phyloP scores from a whole-genome alignment of 1,140 invertebrate species.

The Neoseiulus cucumeris region DNA sequence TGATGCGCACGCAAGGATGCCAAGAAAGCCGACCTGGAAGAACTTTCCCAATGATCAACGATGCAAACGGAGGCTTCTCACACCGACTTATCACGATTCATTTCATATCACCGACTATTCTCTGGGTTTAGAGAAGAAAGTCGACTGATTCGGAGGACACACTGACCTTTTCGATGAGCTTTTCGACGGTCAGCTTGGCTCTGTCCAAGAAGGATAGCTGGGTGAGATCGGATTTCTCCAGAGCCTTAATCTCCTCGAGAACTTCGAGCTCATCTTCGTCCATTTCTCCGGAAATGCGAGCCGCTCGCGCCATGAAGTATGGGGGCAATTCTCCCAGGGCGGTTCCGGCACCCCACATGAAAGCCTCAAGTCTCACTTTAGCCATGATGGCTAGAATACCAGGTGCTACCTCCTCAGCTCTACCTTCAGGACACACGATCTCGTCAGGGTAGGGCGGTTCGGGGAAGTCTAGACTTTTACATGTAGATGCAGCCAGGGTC shows the following conservation, averaged over 20 bases:
- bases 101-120: neutral
- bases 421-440: constrained; percentile 49
- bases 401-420: constrained; percentile 32
- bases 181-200: constrained; percentile 67
- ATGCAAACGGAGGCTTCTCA: neutral
- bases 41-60: neutral
- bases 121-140: neutral
- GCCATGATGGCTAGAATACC: neutral
- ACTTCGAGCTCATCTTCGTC: constrained; percentile 52
- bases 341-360: constrained; percentile 92
- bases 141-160: neutral
- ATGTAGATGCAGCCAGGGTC: constrained; percentile 95
- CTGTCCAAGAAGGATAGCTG: constrained; percentile 42
- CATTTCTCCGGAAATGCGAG: constrained; percentile 11
- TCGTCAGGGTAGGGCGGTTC: constrained; percentile 43
- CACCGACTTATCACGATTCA: neutral
- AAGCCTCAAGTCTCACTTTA: constrained; percentile 56
- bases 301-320: constrained; percentile 89
- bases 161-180: constrained; percentile 52
- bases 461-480: constrained; percentile 78
- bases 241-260: constrained; percentile 45
- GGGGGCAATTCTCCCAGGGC: constrained; percentile 86
- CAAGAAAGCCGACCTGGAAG: constrained; percentile 65
- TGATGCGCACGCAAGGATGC: constrained; percentile 83
- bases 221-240: constrained; percentile 30